These are phyloP conservation scores for Solea senegalensis DNA, from an alignment of 2,113 vertebrate species.

Conservation along the genomic window DNA sequence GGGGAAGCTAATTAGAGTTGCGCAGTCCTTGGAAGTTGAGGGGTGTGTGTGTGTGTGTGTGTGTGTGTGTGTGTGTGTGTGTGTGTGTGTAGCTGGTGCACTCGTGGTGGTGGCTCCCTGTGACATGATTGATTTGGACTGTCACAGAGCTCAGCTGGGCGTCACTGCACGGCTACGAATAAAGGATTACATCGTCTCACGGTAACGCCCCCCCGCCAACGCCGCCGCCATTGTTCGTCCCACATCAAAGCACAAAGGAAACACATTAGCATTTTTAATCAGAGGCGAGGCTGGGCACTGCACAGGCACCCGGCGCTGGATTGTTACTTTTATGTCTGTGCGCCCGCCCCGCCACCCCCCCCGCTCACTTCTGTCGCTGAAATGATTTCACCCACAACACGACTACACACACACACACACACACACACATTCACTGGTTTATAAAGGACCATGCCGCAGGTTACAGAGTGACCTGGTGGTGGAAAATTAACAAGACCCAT, in stretches of 20 bases:
- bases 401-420: constrained; percentile 30
- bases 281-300: constrained; percentile 81
- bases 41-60: constrained; percentile 7
- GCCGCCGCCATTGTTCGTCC: constrained; percentile 83
- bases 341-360: constrained; percentile 15
- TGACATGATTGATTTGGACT: constrained; percentile 79
- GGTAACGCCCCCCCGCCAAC: constrained; percentile 48
- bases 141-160: constrained; percentile 75
- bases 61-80: constrained; percentile 54
- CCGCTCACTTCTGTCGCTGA: constrained; percentile 40
- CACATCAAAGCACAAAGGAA: constrained; percentile 91
- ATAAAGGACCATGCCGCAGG: constrained; percentile 36
- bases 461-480: constrained; percentile 56
- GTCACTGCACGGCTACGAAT: constrained; percentile 69
- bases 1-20: constrained; percentile 75
- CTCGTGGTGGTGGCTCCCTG: constrained; percentile 60
- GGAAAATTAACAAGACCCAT: constrained; percentile 70
- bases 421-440: constrained; percentile 34
- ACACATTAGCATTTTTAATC: constrained; percentile 94
- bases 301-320: constrained; percentile 79
- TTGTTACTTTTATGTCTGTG: constrained; percentile 78
- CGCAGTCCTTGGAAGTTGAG: constrained; percentile 59
- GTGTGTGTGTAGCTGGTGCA: constrained; percentile 64
- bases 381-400: constrained; percentile 53
- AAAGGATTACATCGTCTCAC: constrained; percentile 74